A percentile compares a stretch with the other conserved stretches of the same genome.
phyloP scores from a whole-genome alignment of 2,113 vertebrate genomes.

The Hiodon tergisus region DNA sequence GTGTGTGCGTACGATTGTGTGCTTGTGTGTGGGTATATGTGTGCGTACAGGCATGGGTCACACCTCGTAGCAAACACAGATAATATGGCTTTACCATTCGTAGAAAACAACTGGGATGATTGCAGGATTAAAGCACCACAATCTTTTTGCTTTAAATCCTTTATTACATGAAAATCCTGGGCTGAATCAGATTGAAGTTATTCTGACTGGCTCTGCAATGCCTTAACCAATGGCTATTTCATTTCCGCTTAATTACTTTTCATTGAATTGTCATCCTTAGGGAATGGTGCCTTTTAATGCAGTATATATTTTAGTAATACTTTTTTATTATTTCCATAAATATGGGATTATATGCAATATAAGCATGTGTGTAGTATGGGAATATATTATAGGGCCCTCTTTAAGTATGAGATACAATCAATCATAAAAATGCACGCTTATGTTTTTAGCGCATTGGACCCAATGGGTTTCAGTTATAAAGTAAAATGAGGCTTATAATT shows the following conservation, averaged over 20 bases:
- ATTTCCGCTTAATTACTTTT: slow-evolving; percentile 25
- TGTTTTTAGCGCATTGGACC: slow-evolving; percentile 18
- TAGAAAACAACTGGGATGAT: slow-evolving; percentile 29
- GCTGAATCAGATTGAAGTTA: slow-evolving; percentile 43
- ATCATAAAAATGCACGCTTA: slow-evolving; percentile 12
- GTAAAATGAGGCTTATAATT: slow-evolving; percentile 15
- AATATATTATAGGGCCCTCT: neutral
- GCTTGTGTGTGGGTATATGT: neutral
- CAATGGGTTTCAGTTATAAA: slow-evolving; percentile 7
- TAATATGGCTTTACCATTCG: slow-evolving; percentile 30
- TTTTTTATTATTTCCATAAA: too few species aligned
- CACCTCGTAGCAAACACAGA: slow-evolving; percentile 2
- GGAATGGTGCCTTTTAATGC: neutral
- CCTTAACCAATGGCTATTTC: slow-evolving; percentile 23
- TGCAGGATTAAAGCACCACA: slow-evolving; percentile 39
- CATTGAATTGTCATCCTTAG: slow-evolving; percentile 17
- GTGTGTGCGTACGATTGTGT: neutral
- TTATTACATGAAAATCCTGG: slow-evolving; percentile 47
- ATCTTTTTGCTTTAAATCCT: slow-evolving; percentile 36
- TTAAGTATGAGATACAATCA: neutral
- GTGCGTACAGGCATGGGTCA: neutral
- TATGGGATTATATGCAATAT: too few species aligned
- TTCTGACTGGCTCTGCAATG: slow-evolving; percentile 41
- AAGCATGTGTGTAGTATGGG: neutral
- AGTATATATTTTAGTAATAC: neutral